Evolutionary conservation across 1,140 invertebrate genomes (phyloP), one percentile per base, ranked within the genome.

Genomic region (Drosophila nannoptera): DNA sequence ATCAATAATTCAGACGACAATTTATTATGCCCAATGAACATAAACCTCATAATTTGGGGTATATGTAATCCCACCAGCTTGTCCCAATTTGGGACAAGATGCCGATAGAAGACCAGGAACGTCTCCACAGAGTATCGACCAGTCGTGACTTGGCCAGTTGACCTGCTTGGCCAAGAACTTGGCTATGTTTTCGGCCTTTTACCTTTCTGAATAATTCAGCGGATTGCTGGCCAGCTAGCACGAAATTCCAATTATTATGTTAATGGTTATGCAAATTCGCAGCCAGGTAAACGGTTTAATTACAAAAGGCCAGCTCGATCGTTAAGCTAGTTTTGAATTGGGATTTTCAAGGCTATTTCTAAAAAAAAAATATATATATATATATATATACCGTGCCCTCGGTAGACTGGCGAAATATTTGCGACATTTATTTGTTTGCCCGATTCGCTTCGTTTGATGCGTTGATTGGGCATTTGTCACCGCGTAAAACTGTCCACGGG

Each of bases 221-320:
- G 78, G 68, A 59, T 73, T 70, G 59, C 63, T 78, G 64, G 29
- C 70, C 52, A 61, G 61, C 59, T 71, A 69, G 52, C 61, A 29
- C 42, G 31, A 68, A 75, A 67, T 78, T 75, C 40, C 65, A 75
- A 83, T 76, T 78, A 84, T 78, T 73, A 84, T 83, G 80, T 59
- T 78, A 83, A 83, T 73, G 33, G 14, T 36, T 56, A 43, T 63
- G 38, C 40, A 5, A 5, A 11, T 12, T 29, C 12, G 36, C 38
- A 32, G 7, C 12, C n/a, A 43, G 33, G 12, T 35, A 33, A 33
- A 29, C 4, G 14, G 12, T n/a, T n/a, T 7, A 43, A 7, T 43
- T 11, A 42, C 22, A 22, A 22, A 22, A 22, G 22, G 22, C 22
- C 22, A 42, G 12, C 12, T 5, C 40, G 7, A 12, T 5, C 38